Conservation (phyloP, 2,888 invertebrate species). For the Sepioteuthis lessoniana region DNA sequence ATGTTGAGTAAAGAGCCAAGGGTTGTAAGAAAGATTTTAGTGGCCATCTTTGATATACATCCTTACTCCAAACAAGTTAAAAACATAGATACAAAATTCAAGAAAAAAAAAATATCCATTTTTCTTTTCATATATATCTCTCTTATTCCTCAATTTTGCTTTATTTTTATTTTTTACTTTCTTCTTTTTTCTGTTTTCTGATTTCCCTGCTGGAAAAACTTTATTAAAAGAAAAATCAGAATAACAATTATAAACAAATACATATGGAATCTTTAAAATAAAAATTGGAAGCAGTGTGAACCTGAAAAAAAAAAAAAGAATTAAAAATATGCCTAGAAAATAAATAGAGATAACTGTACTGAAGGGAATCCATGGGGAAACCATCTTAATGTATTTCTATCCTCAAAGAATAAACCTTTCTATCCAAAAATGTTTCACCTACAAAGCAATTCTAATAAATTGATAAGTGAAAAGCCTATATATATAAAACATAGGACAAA, state of each 20-base stretch:
- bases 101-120: neutral
- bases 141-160: too few relatives aligned
- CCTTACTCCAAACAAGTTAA: neutral
- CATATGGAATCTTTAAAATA: neutral
- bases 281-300: neutral
- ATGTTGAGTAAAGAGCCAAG: neutral
- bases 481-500: neutral
- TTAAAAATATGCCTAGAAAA: neutral
- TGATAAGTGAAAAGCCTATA: neutral
- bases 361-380: neutral
- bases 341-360: neutral
- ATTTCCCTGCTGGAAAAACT: neutral
- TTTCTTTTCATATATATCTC: neutral
- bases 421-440: neutral
- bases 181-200: neutral
- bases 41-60: neutral
- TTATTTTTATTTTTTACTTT: neutral
- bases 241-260: neutral
- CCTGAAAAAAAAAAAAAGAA: neutral
- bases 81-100: neutral
- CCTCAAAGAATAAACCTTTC: neutral
- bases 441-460: neutral
- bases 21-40: neutral
- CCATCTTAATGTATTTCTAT: neutral
- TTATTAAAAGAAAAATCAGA: neutral